These are phyloP conservation scores for Macaca fascicularis DNA, from an alignment of 2,113 vertebrate genomes.

Conservation along the genomic window DNA sequence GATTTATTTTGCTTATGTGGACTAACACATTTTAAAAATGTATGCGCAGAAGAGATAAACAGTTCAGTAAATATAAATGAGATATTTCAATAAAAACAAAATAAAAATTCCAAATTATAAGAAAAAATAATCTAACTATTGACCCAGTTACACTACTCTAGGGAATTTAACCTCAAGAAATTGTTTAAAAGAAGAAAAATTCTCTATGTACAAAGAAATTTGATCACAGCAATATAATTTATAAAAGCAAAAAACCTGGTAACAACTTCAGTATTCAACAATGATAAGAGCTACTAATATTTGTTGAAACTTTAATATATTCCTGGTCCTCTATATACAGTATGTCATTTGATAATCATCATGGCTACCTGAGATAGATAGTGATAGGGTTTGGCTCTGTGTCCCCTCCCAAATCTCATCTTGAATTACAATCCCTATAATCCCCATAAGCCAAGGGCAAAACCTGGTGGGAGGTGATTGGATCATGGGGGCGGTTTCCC, in stretches of 20 bases:
- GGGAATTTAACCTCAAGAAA: background rate
- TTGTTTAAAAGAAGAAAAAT: background rate
- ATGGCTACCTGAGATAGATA: background rate
- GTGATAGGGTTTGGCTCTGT: background rate
- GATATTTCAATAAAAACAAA: background rate
- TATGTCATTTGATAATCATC: background rate
- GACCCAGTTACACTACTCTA: background rate
- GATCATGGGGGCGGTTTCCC: too few relatives aligned
- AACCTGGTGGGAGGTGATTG: too few relatives aligned
- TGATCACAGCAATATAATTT: background rate
- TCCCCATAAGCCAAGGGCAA: too few relatives aligned
- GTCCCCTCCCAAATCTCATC: too few relatives aligned
- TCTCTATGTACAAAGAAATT: background rate
- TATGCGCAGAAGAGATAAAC: background rate
- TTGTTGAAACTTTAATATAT: background rate
- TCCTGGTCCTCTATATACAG: background rate
- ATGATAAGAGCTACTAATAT: background rate
- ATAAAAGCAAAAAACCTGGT: background rate
- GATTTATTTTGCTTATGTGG: background rate
- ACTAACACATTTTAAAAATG: background rate
- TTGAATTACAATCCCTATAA: too few relatives aligned
- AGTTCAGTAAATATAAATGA: slow-evolving; percentile 2
- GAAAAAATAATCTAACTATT: background rate
- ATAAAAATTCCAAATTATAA: background rate
- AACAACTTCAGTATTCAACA: background rate